Evolutionary conservation across 2,113 vertebrate genomes (phyloP), one percentile per base, ranked within the genome.

Genomic region (Rhineura floridana): DNA sequence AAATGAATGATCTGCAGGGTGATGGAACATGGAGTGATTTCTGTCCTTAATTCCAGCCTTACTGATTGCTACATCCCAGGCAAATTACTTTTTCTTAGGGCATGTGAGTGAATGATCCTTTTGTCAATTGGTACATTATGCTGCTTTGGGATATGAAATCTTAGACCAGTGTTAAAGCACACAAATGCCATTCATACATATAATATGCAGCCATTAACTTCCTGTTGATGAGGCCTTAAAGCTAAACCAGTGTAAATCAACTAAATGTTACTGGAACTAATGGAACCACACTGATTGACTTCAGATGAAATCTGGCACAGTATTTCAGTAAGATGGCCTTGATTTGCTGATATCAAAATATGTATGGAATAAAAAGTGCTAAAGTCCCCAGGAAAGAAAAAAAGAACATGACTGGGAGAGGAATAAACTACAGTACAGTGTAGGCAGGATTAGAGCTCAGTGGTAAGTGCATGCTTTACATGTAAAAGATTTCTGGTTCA

Each of bases 1-100:
- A 96, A 90, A 83, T 42, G 88, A 91, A 93, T 91, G 72, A 89
- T 84, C 39, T 72, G 1, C 36, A 91, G 46, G 67, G 84, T 52
- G 82, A 90, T 75, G 76, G 50, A 75, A 88, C 87, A 70, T 85
- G 88, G 85, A 88, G 2, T 79, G 80, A 91, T 93, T 91, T 94
- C 85, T 89, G 76, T 55, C 36, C 2, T 70, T 84, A 86, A 89
- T 83, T 36, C 46, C 21, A 67, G 77, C 81, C 33, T 62, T 90
- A 48, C 59, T 42, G 33, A 92, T 93, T 93, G 78, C 76, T 73
- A 82, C 8, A 21, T 0, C 62, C 1, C 17, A 80, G 78, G 87
- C 48, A 86, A 91, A 72, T 84, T 9, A 30, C 87, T 6, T 67
- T 92, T 52, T 28, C 84, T 77, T 39, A 85, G 62, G 67, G 80